Conservation (phyloP, 2,113 vertebrate genomes). For the Stercorarius parasiticus region DNA sequence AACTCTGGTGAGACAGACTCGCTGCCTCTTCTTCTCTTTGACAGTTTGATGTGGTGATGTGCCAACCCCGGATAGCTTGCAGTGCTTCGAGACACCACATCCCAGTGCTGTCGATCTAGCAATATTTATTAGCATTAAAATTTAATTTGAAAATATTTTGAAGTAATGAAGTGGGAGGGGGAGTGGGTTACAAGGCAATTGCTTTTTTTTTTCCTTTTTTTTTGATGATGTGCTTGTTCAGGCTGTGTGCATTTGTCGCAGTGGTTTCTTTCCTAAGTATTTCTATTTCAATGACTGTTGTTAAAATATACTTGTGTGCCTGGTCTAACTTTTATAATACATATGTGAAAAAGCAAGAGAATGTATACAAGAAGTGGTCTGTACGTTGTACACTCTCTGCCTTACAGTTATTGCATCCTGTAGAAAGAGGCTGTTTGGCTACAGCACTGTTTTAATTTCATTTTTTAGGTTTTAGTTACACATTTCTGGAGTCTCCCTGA, state of each 20-base stretch:
- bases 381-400: constrained; percentile 13
- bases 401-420: constrained; percentile 65
- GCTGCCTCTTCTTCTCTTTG: not conserved
- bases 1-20: not conserved
- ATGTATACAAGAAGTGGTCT: constrained; percentile 32
- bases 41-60: not conserved
- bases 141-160: not conserved
- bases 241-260: not conserved
- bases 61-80: not conserved
- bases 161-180: not conserved
- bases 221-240: not conserved
- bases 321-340: constrained; percentile 4
- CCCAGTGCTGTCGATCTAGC: constrained; percentile 17
- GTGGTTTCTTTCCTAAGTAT: constrained; percentile 1
- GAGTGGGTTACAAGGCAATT: not conserved
- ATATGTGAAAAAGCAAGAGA: constrained; percentile 27
- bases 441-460: constrained; percentile 75
- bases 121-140: constrained; percentile 25
- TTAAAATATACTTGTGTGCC: not conserved
- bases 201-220: not conserved
- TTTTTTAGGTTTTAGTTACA: constrained; percentile 91
- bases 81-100: not conserved
- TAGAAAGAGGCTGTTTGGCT: constrained; percentile 70
- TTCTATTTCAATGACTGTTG: not conserved
- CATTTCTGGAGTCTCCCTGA: constrained; percentile 79